A percentile compares a stretch with the other conserved stretches of the same genome.
Conservation (phyloP, 1,140 invertebrate species). For the Arion vulgaris region DNA sequence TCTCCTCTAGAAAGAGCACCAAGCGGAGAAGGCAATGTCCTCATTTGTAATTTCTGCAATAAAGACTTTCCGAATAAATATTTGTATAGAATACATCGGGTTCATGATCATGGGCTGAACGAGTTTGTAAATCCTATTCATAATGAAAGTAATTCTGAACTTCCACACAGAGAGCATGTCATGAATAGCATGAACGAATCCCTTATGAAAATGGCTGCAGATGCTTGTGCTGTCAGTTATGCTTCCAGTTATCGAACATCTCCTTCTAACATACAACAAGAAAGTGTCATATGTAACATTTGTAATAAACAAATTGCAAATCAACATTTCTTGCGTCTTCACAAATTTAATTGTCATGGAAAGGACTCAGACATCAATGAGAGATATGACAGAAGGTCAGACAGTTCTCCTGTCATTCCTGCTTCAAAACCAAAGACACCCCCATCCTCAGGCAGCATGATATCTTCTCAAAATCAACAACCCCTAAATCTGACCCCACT, state of each 20-base stretch:
- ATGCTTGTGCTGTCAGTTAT: constrained; percentile 40
- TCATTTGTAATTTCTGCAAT: constrained; percentile 67
- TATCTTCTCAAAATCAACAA: constrained; percentile 19
- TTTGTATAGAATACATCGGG: constrained; percentile 66
- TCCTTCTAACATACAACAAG: constrained; percentile 44
- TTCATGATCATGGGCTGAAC: constrained; percentile 66
- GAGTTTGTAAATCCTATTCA: constrained; percentile 51
- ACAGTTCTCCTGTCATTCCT: not conserved
- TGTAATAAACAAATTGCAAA: constrained; percentile 99
- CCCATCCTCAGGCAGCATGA: constrained; percentile 17
- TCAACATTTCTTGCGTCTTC: constrained; percentile 99
- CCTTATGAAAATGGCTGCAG: constrained; percentile 43
- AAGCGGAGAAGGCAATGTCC: not conserved
- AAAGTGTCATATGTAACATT: constrained; percentile 90
- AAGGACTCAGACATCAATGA: constrained; percentile 75
- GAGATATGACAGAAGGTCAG: constrained; percentile 21
- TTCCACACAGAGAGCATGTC: constrained; percentile 43
- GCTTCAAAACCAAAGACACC: constrained; percentile 30
- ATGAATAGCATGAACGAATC: constrained; percentile 46
- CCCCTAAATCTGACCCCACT: constrained; percentile 39
- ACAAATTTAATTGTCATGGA: constrained; percentile 99
- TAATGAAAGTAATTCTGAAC: constrained; percentile 47
- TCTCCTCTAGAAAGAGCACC: not conserved
- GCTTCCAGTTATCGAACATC: constrained; percentile 21
- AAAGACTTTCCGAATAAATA: constrained; percentile 69